A percentile compares a stretch with the other conserved stretches of the same genome.
phyloP scores from a whole-genome alignment of 2,113 vertebrate species.

The Ceyx margarethae region DNA sequence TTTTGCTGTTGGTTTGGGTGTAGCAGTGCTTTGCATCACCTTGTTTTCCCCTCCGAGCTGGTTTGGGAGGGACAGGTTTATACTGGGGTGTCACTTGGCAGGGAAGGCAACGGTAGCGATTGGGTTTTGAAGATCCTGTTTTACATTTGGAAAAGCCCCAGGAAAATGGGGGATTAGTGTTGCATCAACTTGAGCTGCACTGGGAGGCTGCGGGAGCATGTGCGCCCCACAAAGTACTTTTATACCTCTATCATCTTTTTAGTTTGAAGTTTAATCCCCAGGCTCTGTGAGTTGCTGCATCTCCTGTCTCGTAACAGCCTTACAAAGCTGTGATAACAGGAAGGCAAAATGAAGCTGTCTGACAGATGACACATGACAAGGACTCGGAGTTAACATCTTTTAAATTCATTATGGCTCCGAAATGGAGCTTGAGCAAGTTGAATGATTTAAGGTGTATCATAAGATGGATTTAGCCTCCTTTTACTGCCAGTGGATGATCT shows the following conservation, averaged over 20 bases:
- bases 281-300: neutral
- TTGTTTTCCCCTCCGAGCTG: neutral
- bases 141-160: neutral
- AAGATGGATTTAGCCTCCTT: neutral
- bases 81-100: neutral
- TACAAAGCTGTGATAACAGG: neutral
- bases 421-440: neutral
- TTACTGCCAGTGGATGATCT: neutral
- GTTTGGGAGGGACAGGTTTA: neutral
- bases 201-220: fast-evolving
- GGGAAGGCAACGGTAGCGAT: neutral
- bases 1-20: neutral
- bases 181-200: neutral
- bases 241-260: neutral
- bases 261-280: conserved; percentile 4
- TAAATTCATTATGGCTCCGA: neutral
- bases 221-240: neutral
- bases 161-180: neutral
- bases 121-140: neutral
- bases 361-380: neutral
- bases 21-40: neutral
- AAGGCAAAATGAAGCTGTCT: neutral
- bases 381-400: neutral
- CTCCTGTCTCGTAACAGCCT: neutral
- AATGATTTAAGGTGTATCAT: neutral